phyloP scores from a whole-genome alignment of 2,888 invertebrate genomes.

The Empis livida region DNA sequence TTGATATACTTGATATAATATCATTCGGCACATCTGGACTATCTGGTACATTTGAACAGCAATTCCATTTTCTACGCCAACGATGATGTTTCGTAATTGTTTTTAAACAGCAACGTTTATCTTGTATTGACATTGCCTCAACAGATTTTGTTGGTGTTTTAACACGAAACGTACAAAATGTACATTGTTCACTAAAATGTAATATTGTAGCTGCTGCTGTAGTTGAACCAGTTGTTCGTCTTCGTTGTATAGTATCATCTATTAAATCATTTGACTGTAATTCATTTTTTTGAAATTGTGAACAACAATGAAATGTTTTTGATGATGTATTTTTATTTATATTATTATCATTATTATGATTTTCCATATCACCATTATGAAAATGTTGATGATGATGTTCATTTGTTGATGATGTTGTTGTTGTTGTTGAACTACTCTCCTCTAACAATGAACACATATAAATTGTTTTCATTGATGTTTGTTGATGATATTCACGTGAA shows the following conservation, averaged over 20 bases:
- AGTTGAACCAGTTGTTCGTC: too few species aligned
- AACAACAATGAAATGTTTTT: slow-evolving; percentile 35
- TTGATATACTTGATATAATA: slow-evolving; percentile 28
- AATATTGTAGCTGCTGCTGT: slow-evolving; percentile 13
- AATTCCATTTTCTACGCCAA: slow-evolving; percentile 44
- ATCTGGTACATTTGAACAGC: slow-evolving; percentile 44
- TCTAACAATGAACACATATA: slow-evolving; percentile 41
- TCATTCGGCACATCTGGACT: slow-evolving; percentile 45
- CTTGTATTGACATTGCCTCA: slow-evolving; percentile 12
- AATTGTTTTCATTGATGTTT: slow-evolving; percentile 27
- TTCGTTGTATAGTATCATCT: not conserved
- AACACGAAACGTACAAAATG: slow-evolving; percentile 34
- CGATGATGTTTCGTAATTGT: slow-evolving; percentile 36
- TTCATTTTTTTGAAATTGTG: slow-evolving; percentile 24
- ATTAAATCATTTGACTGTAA: not conserved
- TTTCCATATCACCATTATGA: slow-evolving; percentile 9
- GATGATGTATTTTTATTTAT: slow-evolving; percentile 12
- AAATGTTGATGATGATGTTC: slow-evolving; percentile 18
- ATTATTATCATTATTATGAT: slow-evolving; percentile 3
- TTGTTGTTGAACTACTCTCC: slow-evolving; percentile 28
- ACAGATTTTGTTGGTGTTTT: slow-evolving; percentile 18
- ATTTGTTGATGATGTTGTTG: slow-evolving; percentile 13
- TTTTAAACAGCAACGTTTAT: slow-evolving; percentile 25
- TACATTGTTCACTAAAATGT: slow-evolving; percentile 34
- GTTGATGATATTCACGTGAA: slow-evolving; percentile 29